Evolutionary conservation across 1,140 invertebrate genomes (phyloP), one percentile per base, ranked within the genome.

Genomic region (Bombus picipes): DNA sequence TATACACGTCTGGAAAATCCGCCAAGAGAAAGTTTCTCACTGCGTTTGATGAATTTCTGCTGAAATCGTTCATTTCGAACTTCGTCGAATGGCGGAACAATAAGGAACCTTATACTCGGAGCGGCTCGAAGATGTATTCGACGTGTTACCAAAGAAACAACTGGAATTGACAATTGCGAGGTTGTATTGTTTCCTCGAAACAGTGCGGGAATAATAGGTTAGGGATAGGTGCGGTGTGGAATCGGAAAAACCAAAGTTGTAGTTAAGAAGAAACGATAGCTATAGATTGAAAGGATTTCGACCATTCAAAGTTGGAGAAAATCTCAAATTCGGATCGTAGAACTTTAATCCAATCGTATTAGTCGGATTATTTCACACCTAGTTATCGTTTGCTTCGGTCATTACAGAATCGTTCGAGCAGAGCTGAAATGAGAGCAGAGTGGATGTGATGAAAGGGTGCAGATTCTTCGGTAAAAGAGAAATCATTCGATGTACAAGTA

Each of bases 51-150:
- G 34, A 70, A 70, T 80, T 70, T 37, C 32, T 25, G 32, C 6
- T 25, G 66, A 70, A 80, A 70, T 70, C 70, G 41, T 70, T 80
- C 65, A 25, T 80, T 80, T 80, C 65, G 25, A 70, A 53, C 32
- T 37, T 53, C 34, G 15, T 15, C 37, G 59, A 62, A 10, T 41
- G n/a, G 43, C 65, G 66, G 9, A 70, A 70, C 65, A 80, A 65
- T 37, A 70, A 37, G 34, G 43, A 32, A 70, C 43, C 65, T 70
- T 37, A 37, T 34, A 22, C 43, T 47, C n/a, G 32, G 2, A 25
- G 34, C 32, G 8, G 25, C 34, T 70, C 28, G 18, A 80, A 70
- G 65, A 70, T 78, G 53, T 70, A 68, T 66, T 25, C 13, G 39
- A 34, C 39, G 59, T 34, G 12, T 68, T 47, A 34, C 39, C 32